Percentiles rank a stretch among this genome's conserved stretches.
These are phyloP conservation scores for Hemichromis elongatus DNA, from an alignment of 2,113 vertebrate species.

Conservation along the genomic window DNA sequence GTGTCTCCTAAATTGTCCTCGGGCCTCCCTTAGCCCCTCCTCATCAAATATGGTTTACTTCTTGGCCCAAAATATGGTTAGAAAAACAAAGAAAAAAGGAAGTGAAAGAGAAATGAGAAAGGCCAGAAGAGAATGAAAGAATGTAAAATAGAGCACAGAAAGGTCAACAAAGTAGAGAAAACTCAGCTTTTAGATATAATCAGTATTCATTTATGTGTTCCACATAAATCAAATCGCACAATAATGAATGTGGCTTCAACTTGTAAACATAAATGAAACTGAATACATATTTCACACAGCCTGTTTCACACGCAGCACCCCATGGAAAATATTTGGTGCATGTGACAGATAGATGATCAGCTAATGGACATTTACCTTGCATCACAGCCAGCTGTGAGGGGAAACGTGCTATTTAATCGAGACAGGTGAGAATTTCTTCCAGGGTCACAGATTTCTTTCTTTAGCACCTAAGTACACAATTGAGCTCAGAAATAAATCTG, in stretches of 20 bases:
- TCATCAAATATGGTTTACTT: conserved; percentile 21
- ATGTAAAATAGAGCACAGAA: neutral
- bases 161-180: neutral
- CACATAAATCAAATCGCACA: neutral
- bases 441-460: neutral
- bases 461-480: neutral
- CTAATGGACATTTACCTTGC: neutral
- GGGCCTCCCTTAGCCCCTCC: neutral
- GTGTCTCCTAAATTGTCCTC: conserved; percentile 9
- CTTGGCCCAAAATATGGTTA: conserved; percentile 6
- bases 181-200: neutral
- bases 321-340: neutral
- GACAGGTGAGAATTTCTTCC: neutral
- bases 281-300: neutral
- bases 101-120: conserved; percentile 51
- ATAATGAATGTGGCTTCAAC: neutral
- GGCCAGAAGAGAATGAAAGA: conserved; percentile 34
- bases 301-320: neutral
- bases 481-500: neutral
- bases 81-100: conserved; percentile 77
- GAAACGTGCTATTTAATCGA: neutral
- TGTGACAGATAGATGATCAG: neutral
- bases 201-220: neutral
- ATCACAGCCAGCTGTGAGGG: conserved; percentile 1
- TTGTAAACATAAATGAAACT: neutral